Conservation (phyloP, 2,797 vertebrate genomes). For the Denticeps clupeoides region DNA sequence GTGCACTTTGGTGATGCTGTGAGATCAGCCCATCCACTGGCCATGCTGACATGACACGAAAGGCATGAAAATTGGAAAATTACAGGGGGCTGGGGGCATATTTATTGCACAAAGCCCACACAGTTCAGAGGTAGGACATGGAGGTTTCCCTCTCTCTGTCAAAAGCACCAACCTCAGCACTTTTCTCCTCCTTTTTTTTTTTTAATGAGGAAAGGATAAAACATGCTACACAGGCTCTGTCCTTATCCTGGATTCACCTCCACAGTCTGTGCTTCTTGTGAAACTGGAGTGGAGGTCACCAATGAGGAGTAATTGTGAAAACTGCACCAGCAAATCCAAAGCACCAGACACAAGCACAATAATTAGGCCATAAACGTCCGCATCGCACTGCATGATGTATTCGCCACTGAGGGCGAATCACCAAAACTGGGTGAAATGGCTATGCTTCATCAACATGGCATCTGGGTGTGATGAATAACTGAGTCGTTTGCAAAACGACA, state of each 20-base stretch:
- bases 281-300: too few relatives aligned
- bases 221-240: constrained; percentile 39
- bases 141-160: constrained; percentile 65
- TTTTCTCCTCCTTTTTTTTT: constrained; percentile 63
- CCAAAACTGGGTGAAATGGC: too few relatives aligned
- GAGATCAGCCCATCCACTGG: constrained; percentile 62
- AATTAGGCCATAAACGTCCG: too few relatives aligned
- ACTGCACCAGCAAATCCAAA: too few relatives aligned
- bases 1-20: constrained; percentile 54
- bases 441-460: too few relatives aligned
- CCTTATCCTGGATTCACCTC: constrained; percentile 32
- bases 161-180: constrained; percentile 75
- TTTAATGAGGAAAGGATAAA: constrained; percentile 69
- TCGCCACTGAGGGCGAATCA: too few relatives aligned
- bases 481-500: constrained; percentile 51
- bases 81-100: constrained; percentile 48
- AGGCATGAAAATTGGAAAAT: constrained; percentile 54
- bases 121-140: too few relatives aligned
- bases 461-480: constrained; percentile 59
- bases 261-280: too few relatives aligned
- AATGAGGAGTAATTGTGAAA: too few relatives aligned
- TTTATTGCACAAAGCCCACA: too few relatives aligned
- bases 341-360: too few relatives aligned
- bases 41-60: constrained; percentile 66
- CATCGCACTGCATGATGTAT: too few relatives aligned